Percentiles rank a stretch among this genome's conserved stretches.
Evolutionary conservation across 2,113 vertebrate species (phyloP).

Genomic region (Strix aluco): DNA sequence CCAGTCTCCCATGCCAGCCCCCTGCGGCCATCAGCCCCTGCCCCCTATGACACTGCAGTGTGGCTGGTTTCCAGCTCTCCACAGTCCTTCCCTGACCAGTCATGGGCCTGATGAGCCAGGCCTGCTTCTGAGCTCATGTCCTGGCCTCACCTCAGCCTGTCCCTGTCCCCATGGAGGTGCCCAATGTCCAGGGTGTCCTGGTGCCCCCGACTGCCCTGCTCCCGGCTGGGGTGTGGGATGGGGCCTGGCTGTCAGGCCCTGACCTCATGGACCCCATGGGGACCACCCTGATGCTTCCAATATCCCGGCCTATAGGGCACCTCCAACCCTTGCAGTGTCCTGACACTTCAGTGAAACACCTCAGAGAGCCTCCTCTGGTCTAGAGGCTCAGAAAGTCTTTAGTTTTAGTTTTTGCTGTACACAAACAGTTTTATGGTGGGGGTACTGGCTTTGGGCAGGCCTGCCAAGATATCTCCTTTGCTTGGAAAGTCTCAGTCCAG

Average conservation of each 20-base stretch:
- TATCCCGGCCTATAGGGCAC: background rate
- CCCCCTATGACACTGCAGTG: fast-evolving
- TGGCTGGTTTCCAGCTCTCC: fast-evolving
- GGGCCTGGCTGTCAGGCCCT: background rate
- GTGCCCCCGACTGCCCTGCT: fast-evolving
- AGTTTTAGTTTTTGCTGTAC: background rate
- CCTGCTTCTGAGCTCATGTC: background rate
- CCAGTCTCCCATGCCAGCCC: background rate
- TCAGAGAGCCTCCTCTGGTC: fast-evolving
- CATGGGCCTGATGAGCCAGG: fast-evolving
- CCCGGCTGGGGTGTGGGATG: background rate
- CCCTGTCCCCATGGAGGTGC: fast-evolving
- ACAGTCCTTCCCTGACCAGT: background rate
- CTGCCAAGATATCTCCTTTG: background rate
- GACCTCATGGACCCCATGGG: fast-evolving
- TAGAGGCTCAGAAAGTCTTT: background rate
- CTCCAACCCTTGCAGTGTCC: background rate
- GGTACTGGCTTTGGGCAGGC: background rate
- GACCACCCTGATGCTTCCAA: background rate
- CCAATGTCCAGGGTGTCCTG: fast-evolving
- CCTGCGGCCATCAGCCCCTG: fast-evolving
- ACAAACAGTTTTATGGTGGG: background rate
- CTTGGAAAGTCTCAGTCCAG: background rate
- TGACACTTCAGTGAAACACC: background rate
- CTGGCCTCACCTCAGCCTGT: too few species aligned